Evolutionary conservation across 2,797 vertebrate genomes (phyloP), one percentile per base, ranked within the genome.

Genomic region (Australoheros facetus): DNA sequence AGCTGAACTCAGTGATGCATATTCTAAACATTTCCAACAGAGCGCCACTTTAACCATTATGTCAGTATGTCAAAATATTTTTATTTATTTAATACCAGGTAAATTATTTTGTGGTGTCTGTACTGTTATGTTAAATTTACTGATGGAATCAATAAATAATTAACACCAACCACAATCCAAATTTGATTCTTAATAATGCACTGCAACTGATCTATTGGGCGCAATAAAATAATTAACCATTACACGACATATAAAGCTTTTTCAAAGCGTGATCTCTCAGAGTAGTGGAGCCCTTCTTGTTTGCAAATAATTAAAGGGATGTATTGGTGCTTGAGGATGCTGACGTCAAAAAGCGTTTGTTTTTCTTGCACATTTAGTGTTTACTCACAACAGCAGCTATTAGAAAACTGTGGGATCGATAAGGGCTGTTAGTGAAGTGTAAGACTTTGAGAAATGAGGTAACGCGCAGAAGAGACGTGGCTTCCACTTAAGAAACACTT

Each of bases 401-500:
- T 51, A 51, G 7, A 79, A 57, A 77, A 21, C 30, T 23, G 30
- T 12, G 13, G 37, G 59, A 75, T n/a, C 28, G 17, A 51, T 69
- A 51, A 51, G 26, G 28, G 26, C 6, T 21, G 66, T 78, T 69
- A 17, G 7, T 19, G 14, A 71, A 69, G 9, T 13, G 5, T 13
- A 21, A 71, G 56, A 79, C 62, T 69, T 51, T 76, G 73, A 56
- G 16, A 78, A 60, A 66, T 10, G 32, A 64, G 56, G 45, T 39
- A 56, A 48, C 85, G 77, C 56, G 14, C 0, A 9, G 13, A 81
- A n/a, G 53, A 45, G 56, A 73, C 57, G 64, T 62, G 66, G 77
- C 56, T 66, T 84, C 42, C 39, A 54, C 57, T 74, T 60, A 11
- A 37, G 75, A 45, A 75, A 56, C 30, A 23, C 73, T 78, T 85